These are phyloP conservation scores for Alitta virens DNA, from an alignment of 2,888 invertebrate genomes.

Conservation along the genomic window DNA sequence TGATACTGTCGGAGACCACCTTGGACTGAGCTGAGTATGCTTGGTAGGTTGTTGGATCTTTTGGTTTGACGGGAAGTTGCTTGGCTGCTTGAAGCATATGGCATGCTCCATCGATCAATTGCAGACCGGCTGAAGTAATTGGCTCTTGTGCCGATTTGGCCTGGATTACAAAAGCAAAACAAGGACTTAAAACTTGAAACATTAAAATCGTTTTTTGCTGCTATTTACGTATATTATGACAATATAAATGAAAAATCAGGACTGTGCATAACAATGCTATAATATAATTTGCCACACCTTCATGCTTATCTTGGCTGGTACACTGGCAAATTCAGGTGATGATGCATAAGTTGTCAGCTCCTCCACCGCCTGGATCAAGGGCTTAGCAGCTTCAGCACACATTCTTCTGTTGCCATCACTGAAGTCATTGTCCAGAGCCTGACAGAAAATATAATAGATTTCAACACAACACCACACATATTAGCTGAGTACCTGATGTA, in stretches of 20 bases:
- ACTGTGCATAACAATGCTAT: too few relatives aligned
- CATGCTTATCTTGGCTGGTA: slow-evolving; percentile 85
- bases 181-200: too few relatives aligned
- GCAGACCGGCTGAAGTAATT: slow-evolving; percentile 77
- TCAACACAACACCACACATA: background rate
- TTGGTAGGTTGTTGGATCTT: slow-evolving; percentile 93
- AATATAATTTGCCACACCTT: too few relatives aligned
- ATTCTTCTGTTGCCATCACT: slow-evolving; percentile 64
- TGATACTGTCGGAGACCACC: slow-evolving; percentile 93
- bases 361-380: slow-evolving; percentile 86
- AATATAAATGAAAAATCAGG: too few relatives aligned
- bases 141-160: slow-evolving; percentile 83
- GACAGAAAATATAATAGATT: slow-evolving; percentile 11
- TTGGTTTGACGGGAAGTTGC: slow-evolving; percentile 81
- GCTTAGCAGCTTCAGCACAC: slow-evolving; percentile 70
- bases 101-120: slow-evolving; percentile 80
- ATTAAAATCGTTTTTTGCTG: too few relatives aligned
- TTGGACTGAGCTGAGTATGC: slow-evolving; percentile 89
- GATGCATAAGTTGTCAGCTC: slow-evolving; percentile 89
- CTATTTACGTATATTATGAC: too few relatives aligned
- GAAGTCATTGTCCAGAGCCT: slow-evolving; percentile 74
- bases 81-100: slow-evolving; percentile 89
- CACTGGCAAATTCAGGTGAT: slow-evolving; percentile 87
- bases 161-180: slow-evolving; percentile 28
- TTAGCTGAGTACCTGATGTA: too few relatives aligned